Percentiles rank a stretch among this genome's conserved stretches.
Evolutionary conservation across 2,797 vertebrate species (phyloP).

Genomic region (Lutjanus argentimaculatus): DNA sequence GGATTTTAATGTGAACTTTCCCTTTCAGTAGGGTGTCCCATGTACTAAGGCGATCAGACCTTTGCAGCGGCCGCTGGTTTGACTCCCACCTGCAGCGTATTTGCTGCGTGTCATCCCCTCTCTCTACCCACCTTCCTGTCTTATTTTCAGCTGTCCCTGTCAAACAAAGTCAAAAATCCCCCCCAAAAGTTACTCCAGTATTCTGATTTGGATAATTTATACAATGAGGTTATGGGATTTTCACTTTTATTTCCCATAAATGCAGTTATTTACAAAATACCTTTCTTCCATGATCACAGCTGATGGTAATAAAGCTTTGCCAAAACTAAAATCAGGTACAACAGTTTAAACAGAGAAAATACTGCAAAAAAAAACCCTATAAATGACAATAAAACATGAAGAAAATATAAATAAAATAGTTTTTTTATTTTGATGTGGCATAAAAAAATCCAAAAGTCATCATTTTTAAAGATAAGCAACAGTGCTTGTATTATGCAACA

Average conservation of each 20-base stretch:
- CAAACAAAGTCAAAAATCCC: no score
- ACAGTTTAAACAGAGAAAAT: not conserved
- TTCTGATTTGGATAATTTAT: not conserved
- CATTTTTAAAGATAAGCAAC: slow-evolving; percentile 22
- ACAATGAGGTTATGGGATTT: not conserved
- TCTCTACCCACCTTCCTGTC: no score
- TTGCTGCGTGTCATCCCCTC: no score
- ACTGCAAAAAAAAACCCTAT: not conserved
- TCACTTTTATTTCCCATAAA: slow-evolving; percentile 35
- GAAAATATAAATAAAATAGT: slow-evolving; percentile 71
- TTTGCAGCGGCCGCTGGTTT: no score
- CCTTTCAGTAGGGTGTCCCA: no score
- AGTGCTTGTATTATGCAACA: slow-evolving; percentile 36
- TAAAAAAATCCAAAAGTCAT: slow-evolving; percentile 52
- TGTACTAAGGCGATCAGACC: no score
- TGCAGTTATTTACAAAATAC: slow-evolving; percentile 17
- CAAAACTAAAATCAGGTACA: not conserved
- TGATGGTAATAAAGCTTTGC: not conserved
- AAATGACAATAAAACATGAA: slow-evolving; percentile 20
- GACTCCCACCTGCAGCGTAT: no score
- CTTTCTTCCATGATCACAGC: not conserved
- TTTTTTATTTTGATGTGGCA: slow-evolving; percentile 66
- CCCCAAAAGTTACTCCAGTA: not conserved
- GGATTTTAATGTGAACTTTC: no score
- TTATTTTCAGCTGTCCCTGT: no score